Percentiles rank a stretch among this genome's conserved stretches.
Conservation (phyloP, 2,797 vertebrate species). For the Clarias laeviceps region DNA sequence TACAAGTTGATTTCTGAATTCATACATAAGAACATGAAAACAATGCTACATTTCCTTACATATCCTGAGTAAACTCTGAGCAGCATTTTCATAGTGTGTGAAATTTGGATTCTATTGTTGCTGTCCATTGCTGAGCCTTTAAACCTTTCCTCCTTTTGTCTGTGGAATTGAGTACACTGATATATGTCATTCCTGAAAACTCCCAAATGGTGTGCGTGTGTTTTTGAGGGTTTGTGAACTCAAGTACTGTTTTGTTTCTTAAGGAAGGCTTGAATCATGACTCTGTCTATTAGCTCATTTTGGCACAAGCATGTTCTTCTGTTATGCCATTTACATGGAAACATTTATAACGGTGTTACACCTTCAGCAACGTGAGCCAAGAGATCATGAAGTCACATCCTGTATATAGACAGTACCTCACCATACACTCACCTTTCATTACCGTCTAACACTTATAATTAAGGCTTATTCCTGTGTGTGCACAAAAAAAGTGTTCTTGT, state of each 20-base stretch:
- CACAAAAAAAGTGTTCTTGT: conserved; percentile 11
- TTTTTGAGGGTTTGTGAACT: conserved; percentile 21
- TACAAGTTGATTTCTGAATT: conserved; percentile 9
- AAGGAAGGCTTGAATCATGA: conserved; percentile 2
- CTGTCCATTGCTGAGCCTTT: conserved; percentile 46
- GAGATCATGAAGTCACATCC: conserved; percentile 30
- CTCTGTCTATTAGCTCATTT: conserved; percentile 4
- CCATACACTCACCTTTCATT: background rate
- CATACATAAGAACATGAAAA: conserved; percentile 14
- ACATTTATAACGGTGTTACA: conserved; percentile 14
- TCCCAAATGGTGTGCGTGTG: conserved; percentile 20
- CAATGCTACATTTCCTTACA: conserved; percentile 25
- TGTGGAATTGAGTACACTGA: conserved; percentile 8
- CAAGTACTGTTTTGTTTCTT: conserved; percentile 31
- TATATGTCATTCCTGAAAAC: conserved; percentile 21
- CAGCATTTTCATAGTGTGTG: conserved; percentile 10
- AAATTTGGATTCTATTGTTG: conserved; percentile 40
- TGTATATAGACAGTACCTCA: conserved; percentile 11
- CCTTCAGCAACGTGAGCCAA: conserved; percentile 4
- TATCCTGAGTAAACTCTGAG: conserved; percentile 16
- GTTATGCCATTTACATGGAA: conserved; percentile 16
- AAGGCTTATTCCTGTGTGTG: conserved; percentile 11
- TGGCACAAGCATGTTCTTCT: conserved; percentile 4
- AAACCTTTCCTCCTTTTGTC: conserved; percentile 65
- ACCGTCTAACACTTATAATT: background rate